phyloP scores from a whole-genome alignment of 2,113 vertebrate genomes.

The Colius striatus region DNA sequence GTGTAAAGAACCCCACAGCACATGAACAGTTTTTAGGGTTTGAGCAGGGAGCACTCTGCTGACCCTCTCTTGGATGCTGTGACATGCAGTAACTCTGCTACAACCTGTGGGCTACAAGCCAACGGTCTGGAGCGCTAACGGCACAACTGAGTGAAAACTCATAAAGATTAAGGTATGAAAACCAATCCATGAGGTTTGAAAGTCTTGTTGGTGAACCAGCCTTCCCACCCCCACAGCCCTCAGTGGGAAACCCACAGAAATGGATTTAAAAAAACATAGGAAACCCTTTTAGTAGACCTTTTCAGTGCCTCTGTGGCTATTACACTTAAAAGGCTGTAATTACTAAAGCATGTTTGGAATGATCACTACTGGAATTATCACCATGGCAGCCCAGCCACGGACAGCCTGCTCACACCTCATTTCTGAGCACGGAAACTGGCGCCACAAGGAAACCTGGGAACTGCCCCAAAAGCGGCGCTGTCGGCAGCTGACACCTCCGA shows the following conservation, averaged over 20 bases:
- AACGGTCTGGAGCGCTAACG: neutral
- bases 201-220: neutral
- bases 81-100: neutral
- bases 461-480: neutral
- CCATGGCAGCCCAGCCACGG: neutral
- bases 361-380: neutral
- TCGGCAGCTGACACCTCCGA: rapidly evolving
- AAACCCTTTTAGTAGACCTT: neutral
- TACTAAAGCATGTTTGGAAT: neutral
- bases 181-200: too few species aligned
- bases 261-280: rapidly evolving
- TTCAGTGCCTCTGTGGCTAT: neutral
- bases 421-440: neutral
- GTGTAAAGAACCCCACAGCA: neutral
- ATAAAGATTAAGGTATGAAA: rapidly evolving
- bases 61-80: rapidly evolving
- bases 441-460: rapidly evolving
- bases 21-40: rapidly evolving
- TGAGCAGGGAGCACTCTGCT: rapidly evolving
- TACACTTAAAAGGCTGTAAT: neutral
- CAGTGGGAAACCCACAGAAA: neutral
- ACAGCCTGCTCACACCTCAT: neutral
- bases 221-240: neutral
- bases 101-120: rapidly evolving
- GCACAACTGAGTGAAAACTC: neutral